Evolutionary conservation across 1,140 invertebrate genomes (phyloP), one percentile per base, ranked within the genome.

Genomic region (Acyrthosiphon pisum): DNA sequence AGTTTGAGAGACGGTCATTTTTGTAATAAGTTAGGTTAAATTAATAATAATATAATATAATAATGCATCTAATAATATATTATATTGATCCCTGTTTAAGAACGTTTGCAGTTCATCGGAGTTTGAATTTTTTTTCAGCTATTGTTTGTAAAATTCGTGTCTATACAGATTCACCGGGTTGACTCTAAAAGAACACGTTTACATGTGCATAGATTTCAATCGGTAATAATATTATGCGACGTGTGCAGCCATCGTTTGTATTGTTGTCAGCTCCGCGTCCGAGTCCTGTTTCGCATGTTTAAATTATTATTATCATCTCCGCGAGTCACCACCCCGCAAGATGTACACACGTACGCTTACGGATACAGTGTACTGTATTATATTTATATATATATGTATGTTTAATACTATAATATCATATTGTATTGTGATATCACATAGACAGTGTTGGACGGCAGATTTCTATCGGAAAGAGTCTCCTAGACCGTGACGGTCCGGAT

Each of bases 401-500:
- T n/a, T n/a, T n/a, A n/a, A n/a, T n/a, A n/a, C n/a, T n/a, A n/a
- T 30, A 26, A 30, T 60, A 60, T 30, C 30, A 30, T 11, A 30
- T 11, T n/a, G 60, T n/a, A n/a, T n/a, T 18, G 20, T 68, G 30
- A n/a, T 76, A 35, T 22, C 50, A 14, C 14, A 68, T n/a, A 11
- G 4, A n/a, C 30, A 76, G 30, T n/a, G 30, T n/a, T 6, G 14
- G 23, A 18, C 9, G 46, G 22, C 14, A 6, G 23, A 35, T 26
- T 89, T 89, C 23, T 30, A 41, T 81, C 91, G 46, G 76, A 22
- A 92, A 91, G 60, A 76, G 60, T 76, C 14, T 91, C 90, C 41
- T 81, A 76, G 76, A 92, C 91, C 91, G 91, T 92, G 91, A 84
- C 91, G 46, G 30, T 41, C 3, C 44, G 90, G 90, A 92, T 92